Evolutionary conservation across 2,888 invertebrate species (phyloP), one percentile per base, ranked within the genome.

Genomic region (Mesorhabditis sp.): DNA sequence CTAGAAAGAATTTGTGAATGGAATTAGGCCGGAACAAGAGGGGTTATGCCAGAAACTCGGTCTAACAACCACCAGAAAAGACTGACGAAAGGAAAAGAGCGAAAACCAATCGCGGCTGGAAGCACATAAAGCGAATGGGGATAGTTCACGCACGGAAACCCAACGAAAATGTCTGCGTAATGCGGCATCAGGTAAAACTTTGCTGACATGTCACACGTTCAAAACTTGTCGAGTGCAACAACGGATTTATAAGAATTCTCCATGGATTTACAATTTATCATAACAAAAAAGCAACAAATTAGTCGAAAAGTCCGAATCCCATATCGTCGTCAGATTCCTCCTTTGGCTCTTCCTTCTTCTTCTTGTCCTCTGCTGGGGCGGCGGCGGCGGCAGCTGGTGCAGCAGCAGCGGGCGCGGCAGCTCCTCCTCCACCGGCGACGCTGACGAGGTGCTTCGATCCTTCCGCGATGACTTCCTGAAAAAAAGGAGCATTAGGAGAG

Each of bases 301-400:
- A 80, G 68, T 80, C 80, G 76, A 80, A 80, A 67, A 80, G 76
- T 65, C 80, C 80, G 74, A 80, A 80, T 63, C 80, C 80, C 80
- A 80, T 80, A 67, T 80, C 79, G 62, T 80, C 80, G 45, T 80
- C 80, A 7, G 74, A 74, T 69, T 80, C 78, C 68, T 78, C 78
- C 73, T 77, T 77, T 62, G 72, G 69, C 73, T 78, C 79, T 62
- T 79, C 78, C 74, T 80, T 80, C 73, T 80, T 79, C 66, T 64
- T 74, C 61, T 74, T 82, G 45, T 80, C 62, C 69, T 81, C 69
- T 3, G 72, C 72, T 50, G 77, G 73, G 65, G 77, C 75, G 65
- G 77, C 70, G 62, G 76, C 76, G 67, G 75, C 76, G 62, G 72
- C 76, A 58, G 73, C 70, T 70, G 70, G 72, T 15, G 71, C 76